A percentile compares a stretch with the other conserved stretches of the same genome.
phyloP scores from a whole-genome alignment of 2,888 invertebrate species.

The Halocaridina rubra region DNA sequence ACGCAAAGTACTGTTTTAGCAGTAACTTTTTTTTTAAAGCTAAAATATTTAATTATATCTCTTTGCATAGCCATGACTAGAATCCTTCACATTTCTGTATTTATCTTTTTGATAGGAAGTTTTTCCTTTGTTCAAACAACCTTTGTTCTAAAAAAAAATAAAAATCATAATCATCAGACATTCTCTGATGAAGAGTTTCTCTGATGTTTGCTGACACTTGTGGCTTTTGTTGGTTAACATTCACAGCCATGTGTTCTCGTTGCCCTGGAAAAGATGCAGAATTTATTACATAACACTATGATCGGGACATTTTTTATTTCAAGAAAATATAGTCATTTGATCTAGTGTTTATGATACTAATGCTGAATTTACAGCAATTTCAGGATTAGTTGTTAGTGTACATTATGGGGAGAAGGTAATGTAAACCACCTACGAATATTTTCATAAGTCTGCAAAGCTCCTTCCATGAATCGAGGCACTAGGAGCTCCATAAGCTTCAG shows the following conservation, averaged over 20 bases:
- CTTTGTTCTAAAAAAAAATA: constrained; percentile 48
- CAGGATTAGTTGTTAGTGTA: too few species aligned
- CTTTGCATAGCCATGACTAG: too few species aligned
- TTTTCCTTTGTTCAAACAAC: constrained; percentile 29
- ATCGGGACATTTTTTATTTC: too few species aligned
- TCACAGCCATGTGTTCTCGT: constrained; percentile 23
- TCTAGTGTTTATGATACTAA: too few species aligned
- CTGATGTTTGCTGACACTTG: not conserved
- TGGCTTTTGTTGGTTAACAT: constrained; percentile 47
- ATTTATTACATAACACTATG: too few species aligned
- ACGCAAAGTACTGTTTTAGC: too few species aligned
- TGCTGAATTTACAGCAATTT: too few species aligned
- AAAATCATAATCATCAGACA: constrained; percentile 45
- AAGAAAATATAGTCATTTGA: too few species aligned
- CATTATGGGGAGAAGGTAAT: too few species aligned
- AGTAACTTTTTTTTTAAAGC: too few species aligned
- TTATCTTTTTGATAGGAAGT: constrained; percentile 10
- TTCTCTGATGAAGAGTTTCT: not conserved
- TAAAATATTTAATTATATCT: too few species aligned
- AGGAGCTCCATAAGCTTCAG: constrained; percentile 46
- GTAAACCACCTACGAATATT: constrained; percentile 40
- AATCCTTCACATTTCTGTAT: too few species aligned
- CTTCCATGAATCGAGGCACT: constrained; percentile 43
- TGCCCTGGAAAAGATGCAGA: constrained; percentile 12
- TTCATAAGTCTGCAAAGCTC: constrained; percentile 21